Evolutionary conservation across 2,113 vertebrate genomes (phyloP).

Genomic region (Sula dactylatra): DNA sequence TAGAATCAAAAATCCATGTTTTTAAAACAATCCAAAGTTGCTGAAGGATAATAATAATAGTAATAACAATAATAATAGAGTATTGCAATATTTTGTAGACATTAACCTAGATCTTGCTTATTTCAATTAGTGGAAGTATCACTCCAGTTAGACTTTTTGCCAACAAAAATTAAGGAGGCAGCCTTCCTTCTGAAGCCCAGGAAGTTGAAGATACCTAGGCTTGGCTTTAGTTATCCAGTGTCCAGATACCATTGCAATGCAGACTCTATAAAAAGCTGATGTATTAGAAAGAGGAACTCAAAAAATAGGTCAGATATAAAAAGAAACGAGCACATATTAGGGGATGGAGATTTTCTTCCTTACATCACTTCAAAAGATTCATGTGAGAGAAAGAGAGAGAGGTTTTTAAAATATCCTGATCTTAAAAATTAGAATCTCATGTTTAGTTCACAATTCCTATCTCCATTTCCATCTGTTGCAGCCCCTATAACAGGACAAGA

Average conservation of each 20-base stretch:
- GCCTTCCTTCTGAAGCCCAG: not conserved
- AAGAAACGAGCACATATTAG: not conserved
- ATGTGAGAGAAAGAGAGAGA: not conserved
- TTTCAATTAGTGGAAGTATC: not conserved
- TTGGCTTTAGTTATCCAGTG: not conserved
- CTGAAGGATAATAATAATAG: not conserved
- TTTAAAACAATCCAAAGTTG: not conserved
- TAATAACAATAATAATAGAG: not conserved
- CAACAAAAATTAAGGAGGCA: not conserved
- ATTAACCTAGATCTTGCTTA: not conserved
- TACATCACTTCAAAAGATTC: not conserved
- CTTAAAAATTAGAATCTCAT: slow-evolving; percentile 18
- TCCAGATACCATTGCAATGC: not conserved
- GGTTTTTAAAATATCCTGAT: slow-evolving; percentile 1
- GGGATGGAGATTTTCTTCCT: not conserved
- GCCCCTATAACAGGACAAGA: not conserved
- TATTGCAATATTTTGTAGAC: not conserved
- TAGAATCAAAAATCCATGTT: not conserved
- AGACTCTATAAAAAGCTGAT: not conserved
- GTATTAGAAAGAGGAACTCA: not conserved
- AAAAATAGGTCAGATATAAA: slow-evolving; percentile 52
- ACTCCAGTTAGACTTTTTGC: not conserved
- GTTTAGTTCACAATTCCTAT: slow-evolving; percentile 6
- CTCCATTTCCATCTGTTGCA: slow-evolving; percentile 29
- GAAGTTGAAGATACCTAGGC: not conserved